Percentiles rank a stretch among this genome's conserved stretches.
Conservation (phyloP, 2,888 invertebrate genomes). For the Xestia xanthographa region DNA sequence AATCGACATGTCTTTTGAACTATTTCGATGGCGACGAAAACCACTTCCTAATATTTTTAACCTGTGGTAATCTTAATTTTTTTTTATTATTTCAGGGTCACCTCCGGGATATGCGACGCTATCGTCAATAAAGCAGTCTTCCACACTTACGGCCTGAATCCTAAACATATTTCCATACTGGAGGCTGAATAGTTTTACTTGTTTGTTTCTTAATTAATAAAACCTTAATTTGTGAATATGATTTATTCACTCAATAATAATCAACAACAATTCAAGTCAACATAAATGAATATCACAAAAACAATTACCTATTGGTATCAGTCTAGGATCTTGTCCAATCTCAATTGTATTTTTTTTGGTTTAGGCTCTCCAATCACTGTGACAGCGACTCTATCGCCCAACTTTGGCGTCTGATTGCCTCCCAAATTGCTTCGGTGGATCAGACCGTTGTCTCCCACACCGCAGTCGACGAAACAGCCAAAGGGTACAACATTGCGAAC, state of each 20-base stretch:
- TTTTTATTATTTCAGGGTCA: conserved; percentile 78
- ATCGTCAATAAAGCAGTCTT: conserved; percentile 88
- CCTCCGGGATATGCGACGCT: conserved; percentile 88
- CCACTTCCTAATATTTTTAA: background rate
- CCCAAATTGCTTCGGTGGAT: conserved; percentile 92
- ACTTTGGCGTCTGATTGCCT: conserved; percentile 87
- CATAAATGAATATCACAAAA: conserved; percentile 40
- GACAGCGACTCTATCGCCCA: conserved; percentile 93
- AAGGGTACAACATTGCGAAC: conserved; percentile 97
- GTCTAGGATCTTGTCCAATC: conserved; percentile 84
- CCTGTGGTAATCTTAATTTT: conserved; percentile 11
- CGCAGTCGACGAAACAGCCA: conserved; percentile 97
- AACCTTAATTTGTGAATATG: conserved; percentile 25
- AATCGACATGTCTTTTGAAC: background rate
- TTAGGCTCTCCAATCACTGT: conserved; percentile 91
- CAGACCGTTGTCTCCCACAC: conserved; percentile 93
- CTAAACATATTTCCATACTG: conserved; percentile 76
- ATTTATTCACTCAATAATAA: conserved; percentile 46
- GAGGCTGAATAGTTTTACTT: conserved; percentile 78
- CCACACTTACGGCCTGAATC: conserved; percentile 80
- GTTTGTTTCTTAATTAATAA: conserved; percentile 43
- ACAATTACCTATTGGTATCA: conserved; percentile 68
- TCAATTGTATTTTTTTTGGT: conserved; percentile 90
- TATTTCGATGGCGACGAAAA: background rate
- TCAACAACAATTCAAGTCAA: conserved; percentile 51